Conservation (phyloP, 2,888 invertebrate species). For the Odontocolon sp. region DNA sequence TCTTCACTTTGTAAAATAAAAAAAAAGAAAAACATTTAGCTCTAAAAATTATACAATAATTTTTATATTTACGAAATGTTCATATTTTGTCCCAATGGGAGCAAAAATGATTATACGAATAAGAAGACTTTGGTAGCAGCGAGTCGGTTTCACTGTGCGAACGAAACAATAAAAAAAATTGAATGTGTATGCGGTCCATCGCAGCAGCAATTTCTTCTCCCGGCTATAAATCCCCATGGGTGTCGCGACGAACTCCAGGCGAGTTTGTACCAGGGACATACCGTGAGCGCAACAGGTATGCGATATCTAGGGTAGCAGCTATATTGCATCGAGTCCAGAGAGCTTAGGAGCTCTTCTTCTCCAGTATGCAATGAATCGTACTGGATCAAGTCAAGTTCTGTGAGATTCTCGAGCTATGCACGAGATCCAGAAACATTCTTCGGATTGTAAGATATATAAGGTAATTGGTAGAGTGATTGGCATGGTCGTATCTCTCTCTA, state of each 20-base stretch:
- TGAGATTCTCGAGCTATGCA: neutral
- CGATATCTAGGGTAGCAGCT: neutral
- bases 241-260: neutral
- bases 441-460: too few relatives aligned
- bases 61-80: too few relatives aligned
- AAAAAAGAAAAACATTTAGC: neutral
- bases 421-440: neutral
- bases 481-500: neutral
- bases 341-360: neutral
- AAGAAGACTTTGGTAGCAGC: too few relatives aligned
- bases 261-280: slow-evolving; percentile 23
- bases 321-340: too few relatives aligned
- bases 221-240: slow-evolving; percentile 59
- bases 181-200: neutral
- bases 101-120: too few relatives aligned
- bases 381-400: neutral
- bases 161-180: too few relatives aligned
- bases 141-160: too few relatives aligned
- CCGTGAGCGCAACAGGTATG: slow-evolving; percentile 3
- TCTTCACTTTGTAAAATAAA: neutral
- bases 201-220: slow-evolving; percentile 48
- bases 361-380: neutral
- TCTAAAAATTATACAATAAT: too few relatives aligned
- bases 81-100: too few relatives aligned
- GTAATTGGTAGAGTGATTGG: neutral